phyloP scores from a whole-genome alignment of 1,140 invertebrate species.

The Myzus persicae region DNA sequence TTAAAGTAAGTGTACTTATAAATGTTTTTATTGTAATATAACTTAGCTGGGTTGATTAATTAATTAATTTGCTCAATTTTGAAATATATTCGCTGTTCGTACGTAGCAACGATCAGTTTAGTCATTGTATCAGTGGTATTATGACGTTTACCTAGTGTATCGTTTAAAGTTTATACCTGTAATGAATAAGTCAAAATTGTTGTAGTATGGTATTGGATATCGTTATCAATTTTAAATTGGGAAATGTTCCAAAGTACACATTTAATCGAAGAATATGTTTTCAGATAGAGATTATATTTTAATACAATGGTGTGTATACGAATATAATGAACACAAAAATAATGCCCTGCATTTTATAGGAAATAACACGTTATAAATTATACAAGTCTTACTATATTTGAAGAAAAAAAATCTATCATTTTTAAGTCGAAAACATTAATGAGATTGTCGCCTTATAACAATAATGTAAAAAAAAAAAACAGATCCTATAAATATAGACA shows the following conservation, averaged over 20 bases:
- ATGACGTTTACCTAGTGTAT: too few species aligned
- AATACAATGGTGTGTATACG: neutral
- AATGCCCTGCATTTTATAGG: neutral
- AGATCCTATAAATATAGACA: neutral
- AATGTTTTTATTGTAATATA: too few species aligned
- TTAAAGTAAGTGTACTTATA: neutral
- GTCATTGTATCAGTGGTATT: too few species aligned
- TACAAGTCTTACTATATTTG: constrained; percentile 27
- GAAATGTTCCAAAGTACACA: neutral
- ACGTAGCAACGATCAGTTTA: neutral
- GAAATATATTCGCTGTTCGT: neutral
- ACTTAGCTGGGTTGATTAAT: too few species aligned
- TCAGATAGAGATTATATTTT: neutral
- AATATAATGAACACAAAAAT: neutral
- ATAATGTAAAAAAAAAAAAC: neutral
- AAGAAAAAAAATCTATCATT: neutral
- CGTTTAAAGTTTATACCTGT: too few species aligned
- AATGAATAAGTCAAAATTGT: neutral
- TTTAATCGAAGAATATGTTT: neutral
- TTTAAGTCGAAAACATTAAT: neutral
- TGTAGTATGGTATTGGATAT: neutral
- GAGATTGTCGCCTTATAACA: constrained; percentile 33
- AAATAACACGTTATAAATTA: neutral
- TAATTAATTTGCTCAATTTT: too few species aligned
- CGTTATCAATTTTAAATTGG: neutral